phyloP scores from a whole-genome alignment of 1,140 invertebrate genomes.

The Brachionus asplanchnoidis region DNA sequence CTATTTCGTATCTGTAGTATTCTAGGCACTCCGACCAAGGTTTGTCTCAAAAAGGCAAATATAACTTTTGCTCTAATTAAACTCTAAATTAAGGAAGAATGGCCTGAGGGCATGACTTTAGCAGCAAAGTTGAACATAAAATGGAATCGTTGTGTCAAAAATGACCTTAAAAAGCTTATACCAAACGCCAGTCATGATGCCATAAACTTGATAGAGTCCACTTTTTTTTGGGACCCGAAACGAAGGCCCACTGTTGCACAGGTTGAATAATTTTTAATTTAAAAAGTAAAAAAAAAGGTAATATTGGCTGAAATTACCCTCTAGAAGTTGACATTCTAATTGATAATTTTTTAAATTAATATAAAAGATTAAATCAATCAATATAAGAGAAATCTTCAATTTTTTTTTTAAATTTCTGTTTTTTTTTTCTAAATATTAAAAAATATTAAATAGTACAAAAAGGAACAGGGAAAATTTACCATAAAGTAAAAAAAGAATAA shows the following conservation, averaged over 20 bases:
- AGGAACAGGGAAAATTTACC: too few relatives aligned
- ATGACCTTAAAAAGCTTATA: constrained; percentile 73
- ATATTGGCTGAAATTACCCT: too few relatives aligned
- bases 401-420: too few relatives aligned
- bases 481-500: too few relatives aligned
- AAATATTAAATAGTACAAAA: too few relatives aligned
- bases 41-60: constrained; percentile 69
- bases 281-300: too few relatives aligned
- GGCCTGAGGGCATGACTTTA: constrained; percentile 88
- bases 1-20: constrained; percentile 84
- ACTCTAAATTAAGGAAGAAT: constrained; percentile 67
- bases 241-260: constrained; percentile 81
- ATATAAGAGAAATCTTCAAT: too few relatives aligned
- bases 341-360: too few relatives aligned
- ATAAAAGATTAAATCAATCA: too few relatives aligned
- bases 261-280: constrained; percentile 47
- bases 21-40: constrained; percentile 63
- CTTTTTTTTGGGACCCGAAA: constrained; percentile 85
- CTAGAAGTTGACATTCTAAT: too few relatives aligned
- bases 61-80: neutral
- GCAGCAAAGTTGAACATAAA: constrained; percentile 91
- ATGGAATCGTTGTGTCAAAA: constrained; percentile 69
- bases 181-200: constrained; percentile 76
- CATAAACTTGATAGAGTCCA: constrained; percentile 75
- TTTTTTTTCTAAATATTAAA: too few relatives aligned